Evolutionary conservation across 2,888 invertebrate genomes (phyloP), one percentile per base, ranked within the genome.

Genomic region (Agriopis marginaria): DNA sequence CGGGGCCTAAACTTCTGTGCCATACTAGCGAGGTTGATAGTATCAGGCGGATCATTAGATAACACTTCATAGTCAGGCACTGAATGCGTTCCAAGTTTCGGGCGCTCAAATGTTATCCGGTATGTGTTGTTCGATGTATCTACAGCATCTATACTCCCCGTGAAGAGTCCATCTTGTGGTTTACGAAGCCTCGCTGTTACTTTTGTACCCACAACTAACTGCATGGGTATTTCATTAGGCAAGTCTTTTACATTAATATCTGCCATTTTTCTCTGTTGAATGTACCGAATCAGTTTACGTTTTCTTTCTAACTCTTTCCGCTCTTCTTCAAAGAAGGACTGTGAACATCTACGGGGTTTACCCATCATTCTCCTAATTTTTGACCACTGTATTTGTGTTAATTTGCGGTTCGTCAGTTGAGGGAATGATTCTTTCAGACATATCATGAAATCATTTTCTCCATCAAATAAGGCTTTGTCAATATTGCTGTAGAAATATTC

Each of bases 401-500:
- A 89, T 82, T 97, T 96, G 8, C 97, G 95, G 40, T 97, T 97
- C 85, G 97, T 97, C 69, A 99, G 91, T 82, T 98, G 97, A 0
- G 99, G 99, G 92, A 99, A 99, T 8, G 98, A 97, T 90, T 99
- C 99, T 84, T 96, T 96, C 50, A 99, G 93, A 86, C 99, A 99
- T 75, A 98, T 97, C 90, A 97, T 97, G 86, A 99, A 99, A 92
- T 99, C 99, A 92, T 99, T 99, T 85, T 99, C 99, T 49, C 98
- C 98, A 77, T 97, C 96, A 91, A 99, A 99, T 49, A 99, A 93
- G 47, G 98, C 97, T 85, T 97, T 97, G 86, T 99, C 99, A 79
- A 99, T 97, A 84, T 99, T 99, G 78, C 99, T 99, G 90, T 99
- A 99, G 92, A 99, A 99, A 97, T 99, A 99, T 89, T 99, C 99